phyloP scores from a whole-genome alignment of 2,113 vertebrate genomes.

The Rhombomys opimus region DNA sequence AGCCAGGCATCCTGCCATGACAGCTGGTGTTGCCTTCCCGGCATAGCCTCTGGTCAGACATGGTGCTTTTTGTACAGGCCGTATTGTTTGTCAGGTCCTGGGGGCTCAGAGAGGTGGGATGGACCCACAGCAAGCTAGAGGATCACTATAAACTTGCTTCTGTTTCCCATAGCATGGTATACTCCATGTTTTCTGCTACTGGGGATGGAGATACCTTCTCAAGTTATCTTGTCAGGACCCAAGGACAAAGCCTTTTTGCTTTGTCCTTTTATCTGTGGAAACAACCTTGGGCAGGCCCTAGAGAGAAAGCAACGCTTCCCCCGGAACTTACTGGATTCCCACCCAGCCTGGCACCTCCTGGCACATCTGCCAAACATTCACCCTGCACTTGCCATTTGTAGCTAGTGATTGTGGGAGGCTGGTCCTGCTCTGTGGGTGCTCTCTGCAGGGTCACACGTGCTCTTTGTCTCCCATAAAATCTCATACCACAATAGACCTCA shows the following conservation, averaged over 20 bases:
- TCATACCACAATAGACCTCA: no score
- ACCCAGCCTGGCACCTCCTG: background rate
- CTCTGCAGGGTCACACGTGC: background rate
- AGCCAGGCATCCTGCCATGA: background rate
- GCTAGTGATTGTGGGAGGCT: background rate
- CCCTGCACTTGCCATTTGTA: background rate
- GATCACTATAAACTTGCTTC: background rate
- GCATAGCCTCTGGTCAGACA: background rate
- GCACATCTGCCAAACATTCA: background rate
- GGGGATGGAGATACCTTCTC: background rate
- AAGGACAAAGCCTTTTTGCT: background rate
- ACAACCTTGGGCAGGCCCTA: background rate
- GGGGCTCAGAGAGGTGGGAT: background rate
- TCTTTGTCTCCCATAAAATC: background rate
- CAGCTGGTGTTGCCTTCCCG: background rate
- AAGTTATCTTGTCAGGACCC: background rate
- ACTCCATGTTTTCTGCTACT: background rate
- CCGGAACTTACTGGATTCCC: accelerated
- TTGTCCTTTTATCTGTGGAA: background rate
- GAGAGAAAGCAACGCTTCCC: background rate
- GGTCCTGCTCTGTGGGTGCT: background rate
- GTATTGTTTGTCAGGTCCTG: accelerated
- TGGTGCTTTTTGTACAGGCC: background rate
- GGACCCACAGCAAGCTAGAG: background rate
- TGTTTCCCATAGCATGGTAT: background rate